A percentile compares a stretch with the other conserved stretches of the same genome.
phyloP scores from a whole-genome alignment of 2,797 vertebrate genomes.

The Moxostoma hubbsi region DNA sequence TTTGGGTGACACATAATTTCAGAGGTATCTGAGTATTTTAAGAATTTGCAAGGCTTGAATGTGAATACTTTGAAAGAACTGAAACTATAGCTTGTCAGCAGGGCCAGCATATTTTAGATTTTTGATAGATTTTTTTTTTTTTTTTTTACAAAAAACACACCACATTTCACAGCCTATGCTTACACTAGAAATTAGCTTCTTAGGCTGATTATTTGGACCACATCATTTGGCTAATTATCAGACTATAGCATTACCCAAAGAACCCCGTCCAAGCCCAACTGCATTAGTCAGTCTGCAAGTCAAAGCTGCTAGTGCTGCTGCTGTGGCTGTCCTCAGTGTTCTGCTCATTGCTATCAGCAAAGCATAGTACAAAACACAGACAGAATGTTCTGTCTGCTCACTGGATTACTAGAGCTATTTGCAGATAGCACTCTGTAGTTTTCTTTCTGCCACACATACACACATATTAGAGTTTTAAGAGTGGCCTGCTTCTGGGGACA shows the following conservation, averaged over 20 bases:
- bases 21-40: too few relatives aligned
- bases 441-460: slow-evolving; percentile 41
- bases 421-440: slow-evolving; percentile 55
- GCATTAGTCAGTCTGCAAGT: neutral
- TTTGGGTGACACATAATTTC: too few relatives aligned
- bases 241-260: neutral
- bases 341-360: slow-evolving; percentile 51
- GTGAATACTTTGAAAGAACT: too few relatives aligned
- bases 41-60: too few relatives aligned
- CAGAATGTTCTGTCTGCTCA: slow-evolving; percentile 64
- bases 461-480: slow-evolving; percentile 47
- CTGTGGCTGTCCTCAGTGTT: slow-evolving; percentile 14
- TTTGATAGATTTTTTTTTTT: too few relatives aligned
- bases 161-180: neutral
- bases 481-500: slow-evolving; percentile 59
- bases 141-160: too few relatives aligned
- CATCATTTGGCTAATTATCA: too few relatives aligned
- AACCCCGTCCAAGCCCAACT: neutral
- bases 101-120: too few relatives aligned
- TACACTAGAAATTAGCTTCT: neutral
- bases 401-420: slow-evolving; percentile 69
- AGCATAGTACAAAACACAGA: slow-evolving; percentile 59
- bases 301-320: neutral
- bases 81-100: too few relatives aligned
- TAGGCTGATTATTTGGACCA: neutral